Base-by-base conservation (phyloP, 2,888 invertebrate genomes). In the Diaprepes abbreviatus region DNA sequence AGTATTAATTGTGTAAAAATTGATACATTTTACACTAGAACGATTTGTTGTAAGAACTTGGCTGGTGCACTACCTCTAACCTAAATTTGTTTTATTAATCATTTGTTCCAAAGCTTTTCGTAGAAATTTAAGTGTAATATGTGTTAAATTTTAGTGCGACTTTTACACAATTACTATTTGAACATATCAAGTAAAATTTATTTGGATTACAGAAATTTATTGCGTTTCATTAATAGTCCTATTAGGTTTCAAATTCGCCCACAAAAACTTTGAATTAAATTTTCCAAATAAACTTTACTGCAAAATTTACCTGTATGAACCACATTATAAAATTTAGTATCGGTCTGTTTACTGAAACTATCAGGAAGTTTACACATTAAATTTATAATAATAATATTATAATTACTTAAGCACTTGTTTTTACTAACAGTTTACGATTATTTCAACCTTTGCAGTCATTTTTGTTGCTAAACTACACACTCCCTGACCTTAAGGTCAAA, bases 321-420 rank as follows among this genome's bases (percentile, higher is more conserved):
- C 21, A 45, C 24, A 12, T 45, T 45, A 24, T 45, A 45, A 45
- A 45, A 24, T 24, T 24, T n/a, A 21, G n/a, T 24, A 5, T 24
- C 21, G 4, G 10, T 45, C 4, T 12, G 43, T 24, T 45, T 21
- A 45, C 5, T 17, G 17, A 21, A 45, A 12, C 2, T 45, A n/a
- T n/a, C 45, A 19, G 43, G 43, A 43, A 43, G n/a, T 43, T 45
- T 45, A 45, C 9, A 12, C 10, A 40, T 12, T 33, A 7, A 48
- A 5, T 48, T 10, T 28, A 19, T 43, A 9, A 3, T 19, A 19
- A 19, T n/a, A 40, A 40, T 40, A 40, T 40, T 40, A n/a, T 16
- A 16, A 40, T 40, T 43, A n/a, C 19, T n/a, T 3, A n/a, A 43
- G 9, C n/a, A 21, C 43, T 19, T 43, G 4, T 43, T 43, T 43